A percentile compares a stretch with the other conserved stretches of the same genome.
These are phyloP conservation scores for Magallana nippona DNA, from an alignment of 2,888 invertebrate genomes.

Conservation along the genomic window DNA sequence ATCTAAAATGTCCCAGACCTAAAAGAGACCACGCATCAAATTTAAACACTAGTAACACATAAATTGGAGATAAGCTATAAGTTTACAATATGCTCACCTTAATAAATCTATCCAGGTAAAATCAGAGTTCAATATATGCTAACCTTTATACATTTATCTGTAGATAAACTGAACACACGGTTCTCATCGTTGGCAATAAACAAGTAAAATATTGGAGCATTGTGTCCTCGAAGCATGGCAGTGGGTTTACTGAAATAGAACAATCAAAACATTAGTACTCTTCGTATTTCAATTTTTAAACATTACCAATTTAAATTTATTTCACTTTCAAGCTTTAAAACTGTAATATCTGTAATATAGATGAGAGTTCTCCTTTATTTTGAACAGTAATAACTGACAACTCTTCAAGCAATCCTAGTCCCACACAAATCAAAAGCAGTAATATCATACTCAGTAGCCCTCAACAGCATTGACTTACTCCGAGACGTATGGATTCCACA, in stretches of 20 bases:
- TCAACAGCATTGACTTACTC: constrained; percentile 64
- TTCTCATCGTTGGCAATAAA: constrained; percentile 79
- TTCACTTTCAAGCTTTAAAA: too few species aligned
- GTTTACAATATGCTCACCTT: too few species aligned
- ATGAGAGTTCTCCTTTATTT: too few species aligned
- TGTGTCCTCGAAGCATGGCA: constrained; percentile 79
- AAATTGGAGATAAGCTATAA: too few species aligned
- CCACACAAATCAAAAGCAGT: background rate
- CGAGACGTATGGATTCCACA: constrained; percentile 80
- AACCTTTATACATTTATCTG: constrained; percentile 79
- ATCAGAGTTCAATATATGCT: background rate
- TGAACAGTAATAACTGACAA: too few species aligned
- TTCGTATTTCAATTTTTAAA: too few species aligned
- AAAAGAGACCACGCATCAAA: background rate
- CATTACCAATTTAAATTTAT: too few species aligned
- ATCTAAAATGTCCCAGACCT: constrained; percentile 80
- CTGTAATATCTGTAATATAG: too few species aligned
- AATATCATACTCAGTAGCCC: background rate
- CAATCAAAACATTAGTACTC: background rate
- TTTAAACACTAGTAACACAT: too few species aligned
- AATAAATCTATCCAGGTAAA: background rate
- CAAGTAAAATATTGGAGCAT: constrained; percentile 79
- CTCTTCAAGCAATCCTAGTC: too few species aligned
- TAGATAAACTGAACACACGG: constrained; percentile 79
- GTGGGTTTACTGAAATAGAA: constrained; percentile 76